These are phyloP conservation scores for Vidua macroura DNA, from an alignment of 2,113 vertebrate genomes.

Conservation along the genomic window DNA sequence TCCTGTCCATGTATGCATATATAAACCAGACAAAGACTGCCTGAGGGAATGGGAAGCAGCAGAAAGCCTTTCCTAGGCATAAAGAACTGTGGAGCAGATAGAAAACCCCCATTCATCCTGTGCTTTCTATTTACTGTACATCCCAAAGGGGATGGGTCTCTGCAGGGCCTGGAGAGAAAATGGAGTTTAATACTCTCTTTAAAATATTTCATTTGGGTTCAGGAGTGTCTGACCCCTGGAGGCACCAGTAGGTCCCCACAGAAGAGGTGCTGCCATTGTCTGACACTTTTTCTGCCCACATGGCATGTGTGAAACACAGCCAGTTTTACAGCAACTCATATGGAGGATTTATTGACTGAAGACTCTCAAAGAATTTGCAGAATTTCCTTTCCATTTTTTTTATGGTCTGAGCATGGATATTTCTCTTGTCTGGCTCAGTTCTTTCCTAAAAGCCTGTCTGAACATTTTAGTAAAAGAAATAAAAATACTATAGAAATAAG, in stretches of 20 bases:
- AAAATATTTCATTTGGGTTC: neutral
- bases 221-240: neutral
- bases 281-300: neutral
- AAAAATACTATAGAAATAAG: neutral
- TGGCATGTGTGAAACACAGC: neutral
- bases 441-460: neutral
- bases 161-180: neutral
- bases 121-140: neutral
- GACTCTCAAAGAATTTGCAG: constrained; percentile 25
- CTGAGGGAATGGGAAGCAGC: neutral
- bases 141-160: rapidly evolving
- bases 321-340: neutral
- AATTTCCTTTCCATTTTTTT: constrained; percentile 9
- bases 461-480: neutral
- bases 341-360: neutral
- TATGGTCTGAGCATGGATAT: neutral
- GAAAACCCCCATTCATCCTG: neutral
- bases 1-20: neutral
- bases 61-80: neutral
- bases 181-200: neutral
- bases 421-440: neutral
- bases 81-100: neutral
- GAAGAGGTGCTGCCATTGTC: neutral
- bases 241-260: neutral
- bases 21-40: neutral